Base-by-base conservation (phyloP, 2,797 vertebrate species). In the Chloroceryle inda region DNA sequence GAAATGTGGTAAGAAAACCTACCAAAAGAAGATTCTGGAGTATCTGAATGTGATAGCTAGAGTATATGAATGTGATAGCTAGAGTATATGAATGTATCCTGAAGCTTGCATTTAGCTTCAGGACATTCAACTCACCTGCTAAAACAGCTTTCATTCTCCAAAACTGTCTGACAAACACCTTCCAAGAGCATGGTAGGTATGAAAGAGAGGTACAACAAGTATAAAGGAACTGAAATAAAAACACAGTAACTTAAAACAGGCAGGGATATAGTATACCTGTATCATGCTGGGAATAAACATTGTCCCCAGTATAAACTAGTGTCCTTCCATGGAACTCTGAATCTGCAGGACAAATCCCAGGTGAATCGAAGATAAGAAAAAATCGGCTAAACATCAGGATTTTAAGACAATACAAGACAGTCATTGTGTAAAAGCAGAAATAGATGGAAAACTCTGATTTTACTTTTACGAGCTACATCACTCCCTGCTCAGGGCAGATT, bases 271-370 rank as follows among this genome's bases (percentile, higher is more conserved):
- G 7, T 27, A 50, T 11, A 62, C 4, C 6, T n/a, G 4, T 50
- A 35, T 55, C 21, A 13, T 56, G 5, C n/a, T 52, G 12, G 45
- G 49, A 94, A 80, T 52, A 15, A 82, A 27, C 20, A n/a, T 23
- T 1, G 3, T 53, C 4, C 42, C 9, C 40, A 53, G 4, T 2
- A 56, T 56, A 45, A 85, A 63, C 4, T 2, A 55, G 1, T 17
- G 19, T 15, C 49, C 27, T 91, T 71, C 45, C 26, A 10, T 12
- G 20, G 33, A 78, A 84, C 17, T 76, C 71, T 82, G 31, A 76
- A 63, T 31, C 11, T 40, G 3, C 6, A 67, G 27, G 19, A 72
- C 29, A 59, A 35, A 85, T 18, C 5, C 27, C 47, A 89, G 31
- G 1, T 66, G 61, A 92, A 86, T 6, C 2, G 29, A 76, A 49